Evolutionary conservation across 2,888 invertebrate species (phyloP).

Genomic region (Andrena trimmerana): DNA sequence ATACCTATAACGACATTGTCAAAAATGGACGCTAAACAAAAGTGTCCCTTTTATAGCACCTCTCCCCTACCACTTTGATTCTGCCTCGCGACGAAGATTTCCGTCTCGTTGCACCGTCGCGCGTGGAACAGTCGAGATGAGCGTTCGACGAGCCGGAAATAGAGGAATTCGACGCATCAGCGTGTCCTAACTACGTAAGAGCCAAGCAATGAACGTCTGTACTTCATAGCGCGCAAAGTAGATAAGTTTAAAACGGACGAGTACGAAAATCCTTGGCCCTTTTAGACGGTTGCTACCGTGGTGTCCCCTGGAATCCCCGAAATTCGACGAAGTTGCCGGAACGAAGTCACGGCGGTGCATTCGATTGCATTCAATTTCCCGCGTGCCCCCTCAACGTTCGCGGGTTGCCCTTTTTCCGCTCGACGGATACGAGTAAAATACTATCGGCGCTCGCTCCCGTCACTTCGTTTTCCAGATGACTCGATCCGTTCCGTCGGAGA

Average conservation of each 20-base stretch:
- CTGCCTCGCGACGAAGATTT: constrained; percentile 22
- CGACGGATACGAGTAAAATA: constrained; percentile 24
- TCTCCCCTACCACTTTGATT: too few relatives aligned
- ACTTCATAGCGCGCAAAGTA: not conserved
- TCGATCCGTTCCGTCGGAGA: not conserved
- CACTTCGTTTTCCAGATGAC: constrained; percentile 35
- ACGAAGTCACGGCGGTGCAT: constrained; percentile 11
- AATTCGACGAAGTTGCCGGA: not conserved
- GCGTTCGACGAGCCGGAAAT: constrained; percentile 4
- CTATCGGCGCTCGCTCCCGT: constrained; percentile 5
- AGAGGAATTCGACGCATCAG: constrained; percentile 1
- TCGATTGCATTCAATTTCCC: constrained; percentile 46
- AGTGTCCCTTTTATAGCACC: too few relatives aligned
- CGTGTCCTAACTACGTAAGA: not conserved
- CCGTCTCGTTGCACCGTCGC: constrained; percentile 41
- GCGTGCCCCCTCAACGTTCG: not conserved
- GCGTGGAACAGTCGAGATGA: constrained; percentile 20
- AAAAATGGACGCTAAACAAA: too few relatives aligned
- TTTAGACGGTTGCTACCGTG: not conserved
- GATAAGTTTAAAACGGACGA: not conserved
- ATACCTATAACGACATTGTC: too few relatives aligned
- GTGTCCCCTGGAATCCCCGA: not conserved
- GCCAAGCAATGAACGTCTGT: not conserved
- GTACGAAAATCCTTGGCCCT: not conserved
- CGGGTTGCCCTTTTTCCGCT: constrained; percentile 27